phyloP scores from a whole-genome alignment of 1,140 invertebrate species.

The Whitmania pigra region DNA sequence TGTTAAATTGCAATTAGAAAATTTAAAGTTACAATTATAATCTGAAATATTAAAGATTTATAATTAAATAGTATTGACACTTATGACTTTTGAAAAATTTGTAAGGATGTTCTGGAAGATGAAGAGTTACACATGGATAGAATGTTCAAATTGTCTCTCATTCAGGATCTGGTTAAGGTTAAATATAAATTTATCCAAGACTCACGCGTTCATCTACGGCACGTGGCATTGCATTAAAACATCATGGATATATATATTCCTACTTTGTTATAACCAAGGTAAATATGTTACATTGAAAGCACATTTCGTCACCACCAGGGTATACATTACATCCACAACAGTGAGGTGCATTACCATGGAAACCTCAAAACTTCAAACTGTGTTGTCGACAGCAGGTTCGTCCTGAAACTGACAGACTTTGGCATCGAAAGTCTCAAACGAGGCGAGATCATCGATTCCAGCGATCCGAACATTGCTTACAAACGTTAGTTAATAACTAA shows the following conservation, averaged over 20 bases:
- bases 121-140: conserved; percentile 73
- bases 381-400: conserved; percentile 90
- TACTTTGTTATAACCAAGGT: not conserved
- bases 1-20: too few species aligned
- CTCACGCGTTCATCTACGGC: not conserved
- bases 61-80: too few species aligned
- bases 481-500: conserved; percentile 28
- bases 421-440: conserved; percentile 53
- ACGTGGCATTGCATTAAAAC: not conserved
- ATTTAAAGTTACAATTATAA: too few species aligned
- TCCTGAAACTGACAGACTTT: conserved; percentile 92
- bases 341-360: conserved; percentile 79
- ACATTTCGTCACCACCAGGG: conserved; percentile 51
- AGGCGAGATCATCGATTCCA: conserved; percentile 27
- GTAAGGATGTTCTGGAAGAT: conserved; percentile 74
- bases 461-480: conserved; percentile 34
- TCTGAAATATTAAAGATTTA: too few species aligned
- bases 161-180: conserved; percentile 80
- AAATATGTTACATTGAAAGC: not conserved
- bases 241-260: not conserved
- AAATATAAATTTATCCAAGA: conserved; percentile 24
- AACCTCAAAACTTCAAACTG: conserved; percentile 93
- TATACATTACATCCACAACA: conserved; percentile 81
- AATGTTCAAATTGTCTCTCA: conserved; percentile 45
- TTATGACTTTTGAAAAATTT: conserved; percentile 17